These are phyloP conservation scores for Papilio aristodemus DNA, from an alignment of 1,140 invertebrate genomes.

Conservation along the genomic window DNA sequence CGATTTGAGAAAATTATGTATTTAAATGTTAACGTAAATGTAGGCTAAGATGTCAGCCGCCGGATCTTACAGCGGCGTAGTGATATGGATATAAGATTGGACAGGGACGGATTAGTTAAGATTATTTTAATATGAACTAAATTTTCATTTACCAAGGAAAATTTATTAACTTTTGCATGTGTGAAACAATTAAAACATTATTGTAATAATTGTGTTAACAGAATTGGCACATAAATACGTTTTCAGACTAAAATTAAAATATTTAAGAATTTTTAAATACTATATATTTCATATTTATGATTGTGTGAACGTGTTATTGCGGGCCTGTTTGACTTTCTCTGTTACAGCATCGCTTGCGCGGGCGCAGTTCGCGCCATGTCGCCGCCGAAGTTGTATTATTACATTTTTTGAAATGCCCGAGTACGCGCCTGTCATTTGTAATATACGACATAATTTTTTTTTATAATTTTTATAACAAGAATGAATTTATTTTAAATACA, in stretches of 20 bases:
- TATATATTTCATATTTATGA: no score
- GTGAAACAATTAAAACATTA: no score
- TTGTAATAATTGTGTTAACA: no score
- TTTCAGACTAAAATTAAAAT: no score
- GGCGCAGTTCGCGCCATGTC: slow-evolving; percentile 45
- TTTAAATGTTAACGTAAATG: slow-evolving; percentile 39
- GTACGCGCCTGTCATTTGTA: slow-evolving; percentile 36
- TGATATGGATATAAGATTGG: background rate
- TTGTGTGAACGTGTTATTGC: slow-evolving; percentile 40
- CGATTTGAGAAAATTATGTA: slow-evolving; percentile 21
- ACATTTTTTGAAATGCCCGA: slow-evolving; percentile 36
- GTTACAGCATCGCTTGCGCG: slow-evolving; percentile 61
- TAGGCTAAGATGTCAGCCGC: slow-evolving; percentile 44
- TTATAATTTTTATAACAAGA: slow-evolving; percentile 10
- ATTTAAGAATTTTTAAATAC: background rate
- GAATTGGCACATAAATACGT: no score
- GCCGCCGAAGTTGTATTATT: slow-evolving; percentile 26
- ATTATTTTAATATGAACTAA: background rate
- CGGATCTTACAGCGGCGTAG: background rate
- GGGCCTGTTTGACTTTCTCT: slow-evolving; percentile 62
- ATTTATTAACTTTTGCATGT: no score
- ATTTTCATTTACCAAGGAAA: no score
- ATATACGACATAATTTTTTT: background rate
- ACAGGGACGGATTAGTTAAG: slow-evolving; percentile 23
- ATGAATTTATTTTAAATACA: background rate